Percentiles rank a stretch among this genome's conserved stretches.
These are phyloP conservation scores for Echinops telfairi DNA, from an alignment of 2,113 vertebrate genomes.

Conservation along the genomic window DNA sequence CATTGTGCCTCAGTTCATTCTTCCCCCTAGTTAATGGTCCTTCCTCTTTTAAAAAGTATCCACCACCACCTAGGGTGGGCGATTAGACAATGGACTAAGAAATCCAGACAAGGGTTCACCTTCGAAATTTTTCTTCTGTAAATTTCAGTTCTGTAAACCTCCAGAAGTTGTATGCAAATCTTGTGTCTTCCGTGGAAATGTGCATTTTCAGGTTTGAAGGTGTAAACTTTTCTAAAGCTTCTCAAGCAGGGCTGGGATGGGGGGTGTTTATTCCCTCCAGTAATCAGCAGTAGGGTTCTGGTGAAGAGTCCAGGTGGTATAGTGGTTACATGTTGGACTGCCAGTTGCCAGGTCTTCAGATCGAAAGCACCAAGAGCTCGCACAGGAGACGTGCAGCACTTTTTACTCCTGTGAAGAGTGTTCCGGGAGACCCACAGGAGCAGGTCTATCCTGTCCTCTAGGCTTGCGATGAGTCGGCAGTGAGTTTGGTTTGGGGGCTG, in stretches of 20 bases:
- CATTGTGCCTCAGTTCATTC: background rate
- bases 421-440: too few species aligned
- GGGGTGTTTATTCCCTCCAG: background rate
- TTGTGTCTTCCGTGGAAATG: background rate
- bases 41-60: background rate
- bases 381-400: too few species aligned
- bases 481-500: too few species aligned
- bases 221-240: background rate
- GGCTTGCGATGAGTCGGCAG: too few species aligned
- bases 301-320: too few species aligned
- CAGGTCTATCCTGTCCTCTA: too few species aligned
- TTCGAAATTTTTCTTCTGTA: background rate
- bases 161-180: background rate
- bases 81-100: background rate
- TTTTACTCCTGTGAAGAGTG: too few species aligned
- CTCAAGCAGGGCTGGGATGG: background rate
- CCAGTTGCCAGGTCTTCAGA: too few species aligned
- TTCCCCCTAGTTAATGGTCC: background rate
- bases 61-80: too few species aligned
- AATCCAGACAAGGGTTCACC: background rate
- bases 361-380: too few species aligned
- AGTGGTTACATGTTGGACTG: too few species aligned
- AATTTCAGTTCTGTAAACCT: background rate
- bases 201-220: background rate
- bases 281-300: too few species aligned